phyloP scores from a whole-genome alignment of 2,888 invertebrate genomes.

The Ophion ellenae region DNA sequence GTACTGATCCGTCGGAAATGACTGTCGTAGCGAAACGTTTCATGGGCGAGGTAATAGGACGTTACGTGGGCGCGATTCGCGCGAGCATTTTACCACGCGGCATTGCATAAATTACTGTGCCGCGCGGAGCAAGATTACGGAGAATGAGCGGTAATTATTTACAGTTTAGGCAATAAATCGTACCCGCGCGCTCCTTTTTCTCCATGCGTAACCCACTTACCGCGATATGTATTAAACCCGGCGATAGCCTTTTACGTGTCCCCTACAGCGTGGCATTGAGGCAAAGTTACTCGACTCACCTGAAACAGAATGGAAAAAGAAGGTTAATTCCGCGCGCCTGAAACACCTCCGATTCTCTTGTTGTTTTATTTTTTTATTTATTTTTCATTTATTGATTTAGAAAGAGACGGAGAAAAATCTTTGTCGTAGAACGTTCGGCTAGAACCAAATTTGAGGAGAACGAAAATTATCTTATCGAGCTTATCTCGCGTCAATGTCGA shows the following conservation, averaged over 20 bases:
- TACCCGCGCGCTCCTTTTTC: background rate
- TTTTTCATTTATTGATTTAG: background rate
- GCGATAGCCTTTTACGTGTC: background rate
- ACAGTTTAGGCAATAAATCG: background rate
- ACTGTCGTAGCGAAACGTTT: background rate
- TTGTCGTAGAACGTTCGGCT: background rate
- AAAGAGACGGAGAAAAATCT: background rate
- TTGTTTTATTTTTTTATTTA: background rate
- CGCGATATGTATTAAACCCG: no score
- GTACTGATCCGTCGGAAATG: background rate
- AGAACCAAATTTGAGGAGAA: conserved; percentile 9
- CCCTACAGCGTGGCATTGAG: conserved; percentile 8
- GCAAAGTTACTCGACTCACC: conserved; percentile 48
- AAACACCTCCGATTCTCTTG: background rate
- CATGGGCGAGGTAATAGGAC: background rate
- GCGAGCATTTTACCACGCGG: background rate
- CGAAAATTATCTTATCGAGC: conserved; percentile 60
- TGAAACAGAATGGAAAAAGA: conserved; percentile 51
- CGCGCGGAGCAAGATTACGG: background rate
- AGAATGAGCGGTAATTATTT: background rate
- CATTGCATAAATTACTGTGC: background rate
- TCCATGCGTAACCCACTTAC: no score
- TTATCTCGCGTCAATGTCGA: conserved; percentile 55
- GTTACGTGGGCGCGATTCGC: background rate
- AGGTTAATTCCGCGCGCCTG: conserved; percentile 13